Evolutionary conservation across 2,888 invertebrate genomes (phyloP).

Genomic region (Ennomos fuscantarius): DNA sequence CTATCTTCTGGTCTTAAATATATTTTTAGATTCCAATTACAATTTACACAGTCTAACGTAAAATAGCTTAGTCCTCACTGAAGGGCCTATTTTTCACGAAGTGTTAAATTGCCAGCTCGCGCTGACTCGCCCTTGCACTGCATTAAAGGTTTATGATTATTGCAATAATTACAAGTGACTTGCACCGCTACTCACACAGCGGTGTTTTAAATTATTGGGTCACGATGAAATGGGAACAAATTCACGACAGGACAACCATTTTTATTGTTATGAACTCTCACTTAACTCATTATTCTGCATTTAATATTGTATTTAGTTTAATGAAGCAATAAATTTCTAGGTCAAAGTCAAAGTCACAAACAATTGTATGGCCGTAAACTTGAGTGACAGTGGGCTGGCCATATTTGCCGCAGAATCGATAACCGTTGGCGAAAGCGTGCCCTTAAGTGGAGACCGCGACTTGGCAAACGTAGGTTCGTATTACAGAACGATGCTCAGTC

Average conservation of each 20-base stretch:
- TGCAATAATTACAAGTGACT: conserved; percentile 46
- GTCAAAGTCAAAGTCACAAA: too few species aligned
- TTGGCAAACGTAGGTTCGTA: too few species aligned
- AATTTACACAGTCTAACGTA: conserved; percentile 18
- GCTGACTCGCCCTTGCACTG: conserved; percentile 33
- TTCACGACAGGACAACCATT: not conserved
- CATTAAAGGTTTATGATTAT: conserved; percentile 51
- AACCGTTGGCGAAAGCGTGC: too few species aligned
- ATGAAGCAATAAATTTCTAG: too few species aligned
- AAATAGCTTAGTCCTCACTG: conserved; percentile 32
- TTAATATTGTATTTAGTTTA: too few species aligned
- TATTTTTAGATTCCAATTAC: conserved; percentile 31
- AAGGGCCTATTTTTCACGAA: conserved; percentile 26
- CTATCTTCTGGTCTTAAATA: conserved; percentile 19
- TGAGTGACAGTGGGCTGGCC: too few species aligned
- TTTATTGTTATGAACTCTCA: too few species aligned
- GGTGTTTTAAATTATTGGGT: conserved; percentile 30
- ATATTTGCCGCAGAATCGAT: too few species aligned
- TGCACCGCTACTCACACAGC: conserved; percentile 26
- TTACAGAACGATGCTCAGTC: too few species aligned
- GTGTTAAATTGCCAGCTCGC: conserved; percentile 43
- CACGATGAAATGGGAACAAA: conserved; percentile 15
- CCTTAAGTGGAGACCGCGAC: too few species aligned
- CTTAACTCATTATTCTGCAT: too few species aligned
- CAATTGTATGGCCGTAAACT: too few species aligned